Conservation (phyloP, 2,797 vertebrate genomes). For the Catostomus latipinnis region DNA sequence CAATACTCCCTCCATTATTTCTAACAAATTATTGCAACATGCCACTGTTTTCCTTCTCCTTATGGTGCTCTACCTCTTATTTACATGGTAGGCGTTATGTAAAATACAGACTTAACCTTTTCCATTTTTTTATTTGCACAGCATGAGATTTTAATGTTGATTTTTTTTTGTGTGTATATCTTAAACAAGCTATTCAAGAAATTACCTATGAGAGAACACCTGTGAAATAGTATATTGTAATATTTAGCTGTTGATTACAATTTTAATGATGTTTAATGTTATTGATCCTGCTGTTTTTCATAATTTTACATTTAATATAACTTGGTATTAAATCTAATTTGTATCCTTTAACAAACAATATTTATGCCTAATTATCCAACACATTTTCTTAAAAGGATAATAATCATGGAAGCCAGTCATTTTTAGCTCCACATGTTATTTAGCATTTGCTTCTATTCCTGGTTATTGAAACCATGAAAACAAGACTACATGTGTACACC, state of each 20-base stretch:
- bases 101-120: slow-evolving; percentile 66
- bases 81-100: slow-evolving; percentile 87
- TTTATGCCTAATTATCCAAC: slow-evolving; percentile 7
- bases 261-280: slow-evolving; percentile 64
- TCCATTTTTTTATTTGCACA: slow-evolving; percentile 53
- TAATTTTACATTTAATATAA: slow-evolving; percentile 48
- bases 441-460: slow-evolving; percentile 43
- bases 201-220: slow-evolving; percentile 61
- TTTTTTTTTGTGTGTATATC: slow-evolving; percentile 64
- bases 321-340: slow-evolving; percentile 55
- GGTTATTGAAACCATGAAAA: slow-evolving; percentile 56
- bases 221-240: slow-evolving; percentile 57
- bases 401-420: neutral
- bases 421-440: neutral
- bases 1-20: neutral
- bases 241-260: slow-evolving; percentile 62
- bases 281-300: slow-evolving; percentile 60
- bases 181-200: slow-evolving; percentile 62
- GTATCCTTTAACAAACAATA: slow-evolving; percentile 18
- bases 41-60: slow-evolving; percentile 72
- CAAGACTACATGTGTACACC: slow-evolving; percentile 25
- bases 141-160: slow-evolving; percentile 74
- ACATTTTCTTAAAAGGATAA: too few species aligned
- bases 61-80: slow-evolving; percentile 97
- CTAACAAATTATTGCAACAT: slow-evolving; percentile 79